A percentile compares a stretch with the other conserved stretches of the same genome.
Conservation (phyloP, 2,113 vertebrate genomes). For the Forbesichthys agassizii region DNA sequence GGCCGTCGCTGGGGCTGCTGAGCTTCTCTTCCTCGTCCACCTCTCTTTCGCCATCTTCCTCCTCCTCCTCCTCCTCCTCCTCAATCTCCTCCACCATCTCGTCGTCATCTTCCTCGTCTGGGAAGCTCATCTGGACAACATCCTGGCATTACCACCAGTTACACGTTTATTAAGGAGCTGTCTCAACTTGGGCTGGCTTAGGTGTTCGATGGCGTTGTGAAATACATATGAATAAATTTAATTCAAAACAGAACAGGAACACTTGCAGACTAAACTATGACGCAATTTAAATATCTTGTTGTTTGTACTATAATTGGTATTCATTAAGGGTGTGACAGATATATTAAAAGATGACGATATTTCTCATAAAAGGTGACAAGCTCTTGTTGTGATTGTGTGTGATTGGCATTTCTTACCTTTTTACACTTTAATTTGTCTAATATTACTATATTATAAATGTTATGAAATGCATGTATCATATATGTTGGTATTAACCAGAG, state of each 20-base stretch:
- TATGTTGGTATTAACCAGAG: background rate
- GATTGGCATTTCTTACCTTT: no score
- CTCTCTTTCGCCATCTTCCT: conserved; percentile 39
- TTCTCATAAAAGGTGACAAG: no score
- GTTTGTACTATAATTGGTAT: no score
- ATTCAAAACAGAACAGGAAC: no score
- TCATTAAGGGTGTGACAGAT: background rate
- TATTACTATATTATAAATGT: no score
- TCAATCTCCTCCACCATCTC: conserved; percentile 74
- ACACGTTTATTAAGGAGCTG: conserved; percentile 46
- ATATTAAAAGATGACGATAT: no score
- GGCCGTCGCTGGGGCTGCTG: conserved; percentile 90
- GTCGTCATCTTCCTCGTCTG: conserved; percentile 84
- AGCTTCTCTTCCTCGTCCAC: conserved; percentile 80
- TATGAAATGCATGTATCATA: no score
- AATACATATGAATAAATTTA: no score
- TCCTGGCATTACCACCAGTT: conserved; percentile 72
- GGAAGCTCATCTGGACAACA: conserved; percentile 90
- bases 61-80: conserved; percentile 79
- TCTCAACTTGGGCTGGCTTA: background rate
- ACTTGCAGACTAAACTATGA: no score
- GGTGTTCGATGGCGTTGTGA: background rate
- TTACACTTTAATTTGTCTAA: no score
- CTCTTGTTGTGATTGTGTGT: no score
- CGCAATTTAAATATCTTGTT: no score